phyloP scores from a whole-genome alignment of 2,888 invertebrate genomes.

The Idaea biselata region DNA sequence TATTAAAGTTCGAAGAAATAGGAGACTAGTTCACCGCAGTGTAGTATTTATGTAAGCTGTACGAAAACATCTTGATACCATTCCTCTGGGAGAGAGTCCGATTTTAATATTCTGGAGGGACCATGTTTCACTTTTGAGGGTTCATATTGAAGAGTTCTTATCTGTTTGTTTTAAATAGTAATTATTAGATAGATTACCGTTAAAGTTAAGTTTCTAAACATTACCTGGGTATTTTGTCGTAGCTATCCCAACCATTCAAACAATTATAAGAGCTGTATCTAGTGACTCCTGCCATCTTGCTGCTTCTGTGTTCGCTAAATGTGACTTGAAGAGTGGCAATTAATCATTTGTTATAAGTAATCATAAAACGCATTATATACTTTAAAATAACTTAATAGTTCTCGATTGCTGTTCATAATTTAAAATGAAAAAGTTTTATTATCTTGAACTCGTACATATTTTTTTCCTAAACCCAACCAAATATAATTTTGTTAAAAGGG shows the following conservation, averaged over 20 bases:
- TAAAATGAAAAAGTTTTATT: not conserved
- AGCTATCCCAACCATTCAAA: conserved; percentile 94
- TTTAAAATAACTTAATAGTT: not conserved
- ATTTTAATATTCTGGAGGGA: too few species aligned
- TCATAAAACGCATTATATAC: conserved; percentile 15
- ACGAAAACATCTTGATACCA: too few species aligned
- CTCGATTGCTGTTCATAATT: not conserved
- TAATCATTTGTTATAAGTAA: conserved; percentile 6
- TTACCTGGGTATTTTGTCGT: conserved; percentile 94
- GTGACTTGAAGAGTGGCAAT: conserved; percentile 5
- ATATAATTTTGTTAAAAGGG: conserved; percentile 17
- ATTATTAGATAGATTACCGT: not conserved
- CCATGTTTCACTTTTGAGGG: too few species aligned
- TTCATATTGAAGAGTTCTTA: too few species aligned
- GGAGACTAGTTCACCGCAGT: too few species aligned
- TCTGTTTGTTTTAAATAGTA: too few species aligned
- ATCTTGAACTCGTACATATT: not conserved
- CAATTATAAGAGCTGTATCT: conserved; percentile 94
- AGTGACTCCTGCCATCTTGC: conserved; percentile 84
- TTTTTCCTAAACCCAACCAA: not conserved
- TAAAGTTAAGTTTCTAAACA: conserved; percentile 8
- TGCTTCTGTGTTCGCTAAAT: conserved; percentile 13
- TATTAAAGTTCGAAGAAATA: too few species aligned
- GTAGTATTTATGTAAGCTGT: too few species aligned
- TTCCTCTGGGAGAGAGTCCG: too few species aligned